Conservation (phyloP, 2,797 vertebrate genomes). For the Galagoides demidoff region DNA sequence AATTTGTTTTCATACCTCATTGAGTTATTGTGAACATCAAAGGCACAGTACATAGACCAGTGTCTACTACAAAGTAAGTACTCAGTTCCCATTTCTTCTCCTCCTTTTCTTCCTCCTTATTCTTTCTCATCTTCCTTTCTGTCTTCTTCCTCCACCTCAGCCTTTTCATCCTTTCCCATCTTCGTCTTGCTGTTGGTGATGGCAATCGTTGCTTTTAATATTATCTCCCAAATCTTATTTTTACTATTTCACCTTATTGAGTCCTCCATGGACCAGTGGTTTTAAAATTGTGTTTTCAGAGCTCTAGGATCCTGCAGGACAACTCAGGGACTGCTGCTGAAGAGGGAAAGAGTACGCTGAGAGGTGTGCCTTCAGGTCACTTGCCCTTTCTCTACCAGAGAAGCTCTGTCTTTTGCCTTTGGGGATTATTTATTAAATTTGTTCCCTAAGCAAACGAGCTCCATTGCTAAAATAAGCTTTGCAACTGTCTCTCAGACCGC, state of each 20-base stretch:
- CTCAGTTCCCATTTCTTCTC: not conserved
- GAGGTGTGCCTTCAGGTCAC: not conserved
- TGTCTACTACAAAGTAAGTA: not conserved
- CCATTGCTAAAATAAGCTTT: not conserved
- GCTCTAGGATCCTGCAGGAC: not conserved
- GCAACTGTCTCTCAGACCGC: not conserved
- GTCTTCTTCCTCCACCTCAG: not conserved
- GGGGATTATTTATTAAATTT: not conserved
- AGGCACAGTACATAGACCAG: not conserved
- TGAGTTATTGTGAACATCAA: not conserved
- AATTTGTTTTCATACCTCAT: not conserved
- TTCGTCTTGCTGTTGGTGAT: not conserved
- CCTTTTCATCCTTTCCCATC: not conserved
- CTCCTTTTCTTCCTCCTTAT: not conserved
- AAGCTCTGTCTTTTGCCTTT: not conserved
- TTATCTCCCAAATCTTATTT: not conserved
- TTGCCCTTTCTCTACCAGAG: not conserved
- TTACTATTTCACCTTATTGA: not conserved
- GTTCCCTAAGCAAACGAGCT: not conserved
- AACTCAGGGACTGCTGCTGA: too few relatives aligned
- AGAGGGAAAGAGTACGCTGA: rapidly evolving
- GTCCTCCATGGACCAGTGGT: not conserved
- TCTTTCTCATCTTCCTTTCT: not conserved
- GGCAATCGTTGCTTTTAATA: not conserved
- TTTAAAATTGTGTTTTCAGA: not conserved